Evolutionary conservation across 2,113 vertebrate genomes (phyloP).

Genomic region (Nipponia nippon): DNA sequence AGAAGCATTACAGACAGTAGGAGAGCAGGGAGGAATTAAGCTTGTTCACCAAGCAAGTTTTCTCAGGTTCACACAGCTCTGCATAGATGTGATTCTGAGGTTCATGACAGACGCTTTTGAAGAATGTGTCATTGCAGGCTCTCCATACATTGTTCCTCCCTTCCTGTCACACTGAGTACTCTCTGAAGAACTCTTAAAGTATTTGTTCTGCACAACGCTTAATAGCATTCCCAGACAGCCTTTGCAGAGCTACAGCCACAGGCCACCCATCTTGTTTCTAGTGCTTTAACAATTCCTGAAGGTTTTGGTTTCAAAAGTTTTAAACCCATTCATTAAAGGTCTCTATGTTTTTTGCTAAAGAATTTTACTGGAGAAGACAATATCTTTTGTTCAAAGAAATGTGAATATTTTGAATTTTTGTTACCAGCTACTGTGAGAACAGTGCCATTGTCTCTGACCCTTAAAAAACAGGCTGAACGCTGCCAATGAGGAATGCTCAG

Average conservation of each 20-base stretch:
- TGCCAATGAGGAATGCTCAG: background rate
- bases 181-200: constrained; percentile 48
- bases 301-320: constrained; percentile 34
- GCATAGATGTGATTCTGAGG: background rate
- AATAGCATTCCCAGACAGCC: constrained; percentile 35
- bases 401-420: background rate
- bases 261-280: constrained; percentile 30
- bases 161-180: constrained; percentile 39
- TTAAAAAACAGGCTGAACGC: background rate
- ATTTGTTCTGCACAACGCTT: constrained; percentile 11
- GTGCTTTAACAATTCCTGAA: constrained; percentile 10
- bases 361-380: background rate
- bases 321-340: background rate
- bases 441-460: background rate
- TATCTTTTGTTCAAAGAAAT: background rate
- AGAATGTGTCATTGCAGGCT: background rate
- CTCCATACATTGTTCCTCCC: background rate
- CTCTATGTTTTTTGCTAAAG: background rate
- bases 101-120: constrained; percentile 13
- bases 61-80: background rate
- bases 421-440: background rate
- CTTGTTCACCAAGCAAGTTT: background rate
- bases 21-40: background rate
- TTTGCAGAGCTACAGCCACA: constrained; percentile 8
- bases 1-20: background rate